These are phyloP conservation scores for Drosophila percnosoma DNA, from an alignment of 2,888 invertebrate species.

Conservation along the genomic window DNA sequence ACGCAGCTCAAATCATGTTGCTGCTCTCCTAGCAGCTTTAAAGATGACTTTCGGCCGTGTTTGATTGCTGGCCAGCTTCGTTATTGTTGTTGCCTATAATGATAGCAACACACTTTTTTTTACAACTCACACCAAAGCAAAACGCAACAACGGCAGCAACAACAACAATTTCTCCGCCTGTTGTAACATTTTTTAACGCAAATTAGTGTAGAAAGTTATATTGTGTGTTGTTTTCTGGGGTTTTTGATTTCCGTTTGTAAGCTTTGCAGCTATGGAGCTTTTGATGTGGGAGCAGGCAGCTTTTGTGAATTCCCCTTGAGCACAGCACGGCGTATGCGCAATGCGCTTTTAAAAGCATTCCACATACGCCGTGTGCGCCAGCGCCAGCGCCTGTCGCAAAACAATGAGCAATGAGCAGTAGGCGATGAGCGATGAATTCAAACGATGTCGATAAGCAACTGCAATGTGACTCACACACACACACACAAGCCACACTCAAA, in stretches of 20 bases:
- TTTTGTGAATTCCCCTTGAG: slow-evolving; percentile 30
- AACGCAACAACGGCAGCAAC: slow-evolving; percentile 15
- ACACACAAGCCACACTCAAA: slow-evolving; percentile 9
- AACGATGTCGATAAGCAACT: slow-evolving; percentile 36
- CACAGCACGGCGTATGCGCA: slow-evolving; percentile 71
- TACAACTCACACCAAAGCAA: slow-evolving; percentile 34
- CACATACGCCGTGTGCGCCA: slow-evolving; percentile 59
- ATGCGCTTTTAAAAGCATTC: slow-evolving; percentile 67
- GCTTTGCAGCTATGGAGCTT: slow-evolving; percentile 45
- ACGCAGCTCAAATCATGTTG: slow-evolving; percentile 62
- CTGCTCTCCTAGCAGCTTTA: slow-evolving; percentile 44
- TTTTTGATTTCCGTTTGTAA: slow-evolving; percentile 52
- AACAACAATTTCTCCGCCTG: slow-evolving; percentile 64
- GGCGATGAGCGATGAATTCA: slow-evolving; percentile 49
- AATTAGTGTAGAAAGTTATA: slow-evolving; percentile 75
- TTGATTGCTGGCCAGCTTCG: slow-evolving; percentile 54
- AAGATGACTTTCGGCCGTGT: slow-evolving; percentile 63
- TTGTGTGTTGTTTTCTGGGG: slow-evolving; percentile 26
- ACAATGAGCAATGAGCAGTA: slow-evolving; percentile 25
- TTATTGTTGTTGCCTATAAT: slow-evolving; percentile 61
- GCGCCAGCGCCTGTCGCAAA: slow-evolving; percentile 23
- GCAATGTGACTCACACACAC: slow-evolving; percentile 46
- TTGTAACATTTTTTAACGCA: slow-evolving; percentile 57
- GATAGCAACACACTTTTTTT: slow-evolving; percentile 62
- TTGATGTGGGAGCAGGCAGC: slow-evolving; percentile 28